Evolutionary conservation across 2,888 invertebrate species (phyloP), one percentile per base, ranked within the genome.

Genomic region (Parnassius orleans): DNA sequence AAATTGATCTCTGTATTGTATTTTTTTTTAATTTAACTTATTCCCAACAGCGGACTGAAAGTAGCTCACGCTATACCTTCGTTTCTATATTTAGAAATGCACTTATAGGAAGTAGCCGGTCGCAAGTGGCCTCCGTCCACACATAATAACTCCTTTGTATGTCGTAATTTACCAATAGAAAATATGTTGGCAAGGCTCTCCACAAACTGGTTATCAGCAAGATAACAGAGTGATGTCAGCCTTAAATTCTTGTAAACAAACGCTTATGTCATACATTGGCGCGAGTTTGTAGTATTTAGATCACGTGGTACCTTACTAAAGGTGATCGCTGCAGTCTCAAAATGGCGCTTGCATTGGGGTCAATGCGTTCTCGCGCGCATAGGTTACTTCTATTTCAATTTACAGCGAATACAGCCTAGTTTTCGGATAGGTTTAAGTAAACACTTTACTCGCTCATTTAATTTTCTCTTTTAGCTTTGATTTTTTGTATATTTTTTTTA

Each of bases 61-160:
- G 11, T 68, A 78, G 71, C 72, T 86, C 83, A 87, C 83, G 83
- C 87, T 85, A 72, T 72, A 73, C 78, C 77, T 79, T 73, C 75
- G 14, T 47, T 55, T 69, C 80, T 87, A 87, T 81, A 83, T 84
- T 77, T 89, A 88, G 87, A 82, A 82, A 80, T 88, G 87, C 87
- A 87, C 73, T 72, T 77, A 71, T 60, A 53, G 10, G 48, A 61
- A 51, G 24, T 53, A 56, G 67, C 80, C 78, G 76, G 66, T 69
- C 67, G 69, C 66, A 24, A 12, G 42, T 71, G 84, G 77, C 68
- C 80, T 75, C 73, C 71, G 65, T 61, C 67, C 65, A 69, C 66
- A 76, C 69, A 77, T 72, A 78, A 78, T 77, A 77, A 70, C 70
- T 69, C 64, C 68, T 71, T 63, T 67, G 68, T 67, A 65, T 66